A percentile compares a stretch with the other conserved stretches of the same genome.
These are phyloP conservation scores for Doris montereyensis DNA, from an alignment of 2,888 invertebrate genomes.

Conservation along the genomic window DNA sequence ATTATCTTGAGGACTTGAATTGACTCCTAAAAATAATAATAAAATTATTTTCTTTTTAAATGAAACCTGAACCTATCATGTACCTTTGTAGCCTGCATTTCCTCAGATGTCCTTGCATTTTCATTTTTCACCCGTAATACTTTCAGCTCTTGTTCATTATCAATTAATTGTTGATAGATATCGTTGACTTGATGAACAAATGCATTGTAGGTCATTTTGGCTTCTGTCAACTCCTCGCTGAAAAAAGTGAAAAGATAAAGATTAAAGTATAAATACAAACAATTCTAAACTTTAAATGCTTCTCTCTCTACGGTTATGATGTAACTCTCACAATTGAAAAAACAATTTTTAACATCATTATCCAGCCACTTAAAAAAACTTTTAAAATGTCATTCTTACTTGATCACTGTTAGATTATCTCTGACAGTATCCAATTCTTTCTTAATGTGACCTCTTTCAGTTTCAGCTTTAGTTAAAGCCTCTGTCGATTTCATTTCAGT, in stretches of 20 bases:
- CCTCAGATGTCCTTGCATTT: constrained; percentile 65
- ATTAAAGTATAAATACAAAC: too few relatives aligned
- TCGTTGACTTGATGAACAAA: constrained; percentile 66
- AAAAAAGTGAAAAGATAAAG: too few relatives aligned
- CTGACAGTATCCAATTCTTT: constrained; percentile 65
- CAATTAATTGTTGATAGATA: constrained; percentile 58
- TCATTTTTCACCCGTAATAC: constrained; percentile 65
- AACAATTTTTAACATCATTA: background rate
- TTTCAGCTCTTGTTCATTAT: constrained; percentile 65
- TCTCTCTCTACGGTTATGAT: too few relatives aligned
- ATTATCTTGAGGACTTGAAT: too few relatives aligned
- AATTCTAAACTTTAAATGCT: too few relatives aligned
- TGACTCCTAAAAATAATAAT: too few relatives aligned
- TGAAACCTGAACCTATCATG: too few relatives aligned
- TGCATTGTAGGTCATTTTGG: constrained; percentile 65
- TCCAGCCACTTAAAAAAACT: background rate
- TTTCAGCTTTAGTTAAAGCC: constrained; percentile 64
- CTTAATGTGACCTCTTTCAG: constrained; percentile 66
- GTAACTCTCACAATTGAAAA: background rate
- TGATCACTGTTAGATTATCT: constrained; percentile 61
- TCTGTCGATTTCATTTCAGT: constrained; percentile 67
- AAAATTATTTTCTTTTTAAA: too few relatives aligned
- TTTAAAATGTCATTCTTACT: constrained; percentile 46
- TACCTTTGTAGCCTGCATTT: constrained; percentile 63
- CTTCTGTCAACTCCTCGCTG: constrained; percentile 66